Evolutionary conservation across 2,888 invertebrate genomes (phyloP).

Genomic region (Iphiclides podalirius): DNA sequence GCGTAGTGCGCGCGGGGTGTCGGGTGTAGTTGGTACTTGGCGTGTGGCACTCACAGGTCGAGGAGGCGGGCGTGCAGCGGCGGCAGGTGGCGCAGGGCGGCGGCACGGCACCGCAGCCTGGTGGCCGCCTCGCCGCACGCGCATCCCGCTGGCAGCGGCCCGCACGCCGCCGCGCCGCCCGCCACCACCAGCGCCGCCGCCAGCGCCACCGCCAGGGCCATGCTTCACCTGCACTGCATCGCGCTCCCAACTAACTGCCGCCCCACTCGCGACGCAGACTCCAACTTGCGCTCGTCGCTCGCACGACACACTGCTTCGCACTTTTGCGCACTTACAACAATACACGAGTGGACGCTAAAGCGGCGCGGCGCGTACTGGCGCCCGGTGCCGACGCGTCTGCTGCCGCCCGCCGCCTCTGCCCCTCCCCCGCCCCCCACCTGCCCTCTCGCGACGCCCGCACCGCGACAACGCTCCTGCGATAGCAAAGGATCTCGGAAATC

Average conservation of each 20-base stretch:
- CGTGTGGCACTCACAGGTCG: slow-evolving; percentile 45
- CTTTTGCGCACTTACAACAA: slow-evolving; percentile 77
- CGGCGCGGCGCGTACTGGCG: slow-evolving; percentile 48
- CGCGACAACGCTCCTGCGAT: not conserved
- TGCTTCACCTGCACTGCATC: slow-evolving; percentile 36
- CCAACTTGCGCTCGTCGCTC: slow-evolving; percentile 57
- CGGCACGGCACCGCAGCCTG: slow-evolving; percentile 51
- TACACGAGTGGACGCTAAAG: slow-evolving; percentile 48
- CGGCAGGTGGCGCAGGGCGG: slow-evolving; percentile 50
- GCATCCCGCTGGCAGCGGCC: slow-evolving; percentile 36
- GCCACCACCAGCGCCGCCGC: slow-evolving; percentile 31
- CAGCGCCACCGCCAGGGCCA: slow-evolving; percentile 33
- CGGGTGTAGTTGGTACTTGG: not conserved
- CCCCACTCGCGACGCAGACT: slow-evolving; percentile 29
- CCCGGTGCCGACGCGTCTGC: slow-evolving; percentile 45
- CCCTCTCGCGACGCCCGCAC: slow-evolving; percentile 5
- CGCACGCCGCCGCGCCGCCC: slow-evolving; percentile 24
- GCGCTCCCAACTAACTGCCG: not conserved
- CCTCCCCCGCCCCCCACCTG: slow-evolving; percentile 1
- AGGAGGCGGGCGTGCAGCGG: slow-evolving; percentile 49
- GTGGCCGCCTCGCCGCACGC: slow-evolving; percentile 50
- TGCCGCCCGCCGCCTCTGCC: slow-evolving; percentile 49
- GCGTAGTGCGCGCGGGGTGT: not conserved
- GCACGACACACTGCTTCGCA: slow-evolving; percentile 14
- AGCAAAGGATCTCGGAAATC: slow-evolving; percentile 14